Base-by-base conservation (phyloP, 2,888 invertebrate genomes). In the Sesia apiformis region DNA sequence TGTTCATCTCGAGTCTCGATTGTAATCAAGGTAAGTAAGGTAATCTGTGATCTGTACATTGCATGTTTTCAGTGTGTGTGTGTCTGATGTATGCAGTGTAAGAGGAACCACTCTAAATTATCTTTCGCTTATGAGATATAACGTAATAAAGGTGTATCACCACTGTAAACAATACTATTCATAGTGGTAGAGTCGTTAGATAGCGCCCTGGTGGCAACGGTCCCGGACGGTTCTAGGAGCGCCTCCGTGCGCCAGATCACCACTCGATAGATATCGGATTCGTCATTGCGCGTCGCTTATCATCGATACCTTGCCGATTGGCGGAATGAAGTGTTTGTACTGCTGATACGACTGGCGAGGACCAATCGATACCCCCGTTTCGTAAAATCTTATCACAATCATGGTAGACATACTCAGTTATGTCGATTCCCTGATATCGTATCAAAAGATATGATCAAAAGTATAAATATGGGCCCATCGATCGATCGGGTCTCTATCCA, bases 381-480 rank as follows among this genome's bases (percentile, higher is more conserved):
- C 68, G 67, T 72, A 69, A 62, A 83, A 86, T 85, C 84, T 89
- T 88, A 89, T 89, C 89, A 77, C 66, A 64, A 84, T 84, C 80
- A 85, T 84, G 86, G 84, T 85, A 87, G 79, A 87, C 82, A 76
- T 79, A 80, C 69, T 76, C 76, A 79, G 82, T 79, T 80, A 84
- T 77, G 84, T 78, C 82, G 71, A 71, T 76, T 74, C 69, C 74
- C 83, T 71, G 89, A 88, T 89, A 89, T 79, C 79, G 71, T 89
- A 88, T 88, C 87, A 75, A 70, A 72, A 85, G 88, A 88, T 87
- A 86, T 83, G 78, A 81, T 83, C 75, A 84, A 89, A 86, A 79
- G 87, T 89, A 89, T 89, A 89, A 87, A 89, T 89, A 89, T 84
- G 85, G 69, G 88, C 78, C 84, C 87, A 86, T 89, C 86, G 80